Evolutionary conservation across 2,113 vertebrate genomes (phyloP).

Genomic region (Cyrtonyx montezumae): DNA sequence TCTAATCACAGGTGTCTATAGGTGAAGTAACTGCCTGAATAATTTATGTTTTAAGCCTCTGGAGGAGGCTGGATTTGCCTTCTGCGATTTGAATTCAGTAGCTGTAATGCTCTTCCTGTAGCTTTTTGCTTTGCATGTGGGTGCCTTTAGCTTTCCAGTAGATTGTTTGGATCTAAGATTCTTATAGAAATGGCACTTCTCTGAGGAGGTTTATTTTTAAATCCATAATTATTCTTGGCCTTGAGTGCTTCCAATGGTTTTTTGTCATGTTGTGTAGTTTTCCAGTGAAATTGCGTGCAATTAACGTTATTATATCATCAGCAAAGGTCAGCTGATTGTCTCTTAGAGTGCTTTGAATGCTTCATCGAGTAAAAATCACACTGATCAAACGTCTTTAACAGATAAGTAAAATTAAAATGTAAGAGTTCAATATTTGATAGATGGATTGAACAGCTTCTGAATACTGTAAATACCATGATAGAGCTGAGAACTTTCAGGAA

Average conservation of each 20-base stretch:
- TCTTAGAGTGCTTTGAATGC: not conserved
- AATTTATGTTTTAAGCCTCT: not conserved
- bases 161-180: not conserved
- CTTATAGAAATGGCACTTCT: not conserved
- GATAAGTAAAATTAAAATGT: too few species aligned
- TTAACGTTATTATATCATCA: not conserved
- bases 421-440: not conserved
- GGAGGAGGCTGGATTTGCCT: not conserved
- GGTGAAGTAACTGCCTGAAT: not conserved
- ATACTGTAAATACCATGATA: not conserved
- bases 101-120: not conserved
- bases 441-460: not conserved
- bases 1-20: not conserved
- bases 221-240: not conserved
- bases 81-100: rapidly evolving
- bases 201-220: not conserved
- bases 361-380: rapidly evolving
- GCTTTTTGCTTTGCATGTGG: not conserved
- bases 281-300: not conserved
- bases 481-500: not conserved
- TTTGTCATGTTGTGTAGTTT: not conserved
- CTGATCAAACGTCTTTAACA: not conserved
- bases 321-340: not conserved
- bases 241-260: not conserved
- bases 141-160: not conserved